phyloP scores from a whole-genome alignment of 2,113 vertebrate species.

The Nothocercus julius region DNA sequence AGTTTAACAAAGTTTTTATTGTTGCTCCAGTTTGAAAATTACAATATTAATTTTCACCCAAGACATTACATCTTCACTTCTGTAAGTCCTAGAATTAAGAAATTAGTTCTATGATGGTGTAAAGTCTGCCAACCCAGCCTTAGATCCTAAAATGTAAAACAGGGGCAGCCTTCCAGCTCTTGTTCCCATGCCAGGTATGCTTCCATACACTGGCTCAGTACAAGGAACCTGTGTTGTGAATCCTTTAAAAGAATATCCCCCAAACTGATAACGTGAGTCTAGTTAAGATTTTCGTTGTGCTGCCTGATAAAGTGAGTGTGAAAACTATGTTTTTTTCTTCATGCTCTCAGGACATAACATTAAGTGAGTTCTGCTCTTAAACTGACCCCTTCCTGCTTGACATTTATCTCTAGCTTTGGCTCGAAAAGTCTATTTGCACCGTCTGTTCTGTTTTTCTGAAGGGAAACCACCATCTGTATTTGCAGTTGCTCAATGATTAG shows the following conservation, averaged over 20 bases:
- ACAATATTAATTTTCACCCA: not conserved
- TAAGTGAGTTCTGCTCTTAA: constrained; percentile 5
- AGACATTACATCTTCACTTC: not conserved
- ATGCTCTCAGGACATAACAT: not conserved
- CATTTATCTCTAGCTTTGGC: constrained; percentile 11
- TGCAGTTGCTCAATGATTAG: not conserved
- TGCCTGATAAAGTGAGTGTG: not conserved
- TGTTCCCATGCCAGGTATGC: fast-evolving
- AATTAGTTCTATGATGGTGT: not conserved
- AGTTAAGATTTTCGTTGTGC: not conserved
- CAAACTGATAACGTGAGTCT: not conserved
- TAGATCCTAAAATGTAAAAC: not conserved
- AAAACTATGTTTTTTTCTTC: not conserved
- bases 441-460: not conserved
- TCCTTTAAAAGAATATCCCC: not conserved
- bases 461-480: constrained; percentile 25
- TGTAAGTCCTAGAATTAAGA: not conserved
- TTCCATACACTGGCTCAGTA: not conserved
- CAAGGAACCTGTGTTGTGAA: not conserved
- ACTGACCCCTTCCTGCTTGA: not conserved
- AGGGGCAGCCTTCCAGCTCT: not conserved
- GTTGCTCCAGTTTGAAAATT: not conserved
- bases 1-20: not conserved
- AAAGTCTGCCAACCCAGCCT: not conserved
- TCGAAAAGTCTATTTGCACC: not conserved